Evolutionary conservation across 2,888 invertebrate species (phyloP).

Genomic region (Smittia sp.): DNA sequence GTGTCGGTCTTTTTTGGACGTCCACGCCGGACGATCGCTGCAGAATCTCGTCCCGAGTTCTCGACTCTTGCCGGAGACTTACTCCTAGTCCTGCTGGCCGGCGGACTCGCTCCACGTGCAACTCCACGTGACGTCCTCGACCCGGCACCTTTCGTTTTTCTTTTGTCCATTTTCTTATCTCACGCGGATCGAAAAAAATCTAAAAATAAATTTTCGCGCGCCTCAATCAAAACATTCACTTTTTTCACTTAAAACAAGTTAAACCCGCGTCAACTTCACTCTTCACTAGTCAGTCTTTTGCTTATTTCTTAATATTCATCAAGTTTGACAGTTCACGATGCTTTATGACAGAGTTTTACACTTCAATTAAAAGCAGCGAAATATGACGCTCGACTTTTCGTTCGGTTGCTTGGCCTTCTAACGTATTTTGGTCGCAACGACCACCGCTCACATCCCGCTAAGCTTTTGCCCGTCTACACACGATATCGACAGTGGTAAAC

Average conservation of each 20-base stretch:
- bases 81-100: constrained; percentile 21
- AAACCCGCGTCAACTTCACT: neutral
- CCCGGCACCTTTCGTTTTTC: neutral
- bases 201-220: constrained; percentile 4
- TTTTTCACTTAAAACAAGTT: constrained; percentile 1
- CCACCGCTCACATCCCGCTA: too few species aligned
- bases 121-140: neutral
- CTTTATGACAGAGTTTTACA: too few species aligned
- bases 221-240: constrained; percentile 12
- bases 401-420: too few species aligned
- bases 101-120: neutral
- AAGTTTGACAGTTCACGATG: too few species aligned
- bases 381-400: too few species aligned
- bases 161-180: constrained; percentile 24
- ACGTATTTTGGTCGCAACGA: too few species aligned
- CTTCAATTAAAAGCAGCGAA: too few species aligned
- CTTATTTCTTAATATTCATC: too few species aligned
- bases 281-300: too few species aligned
- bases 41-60: constrained; percentile 21
- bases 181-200: neutral
- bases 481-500: too few species aligned
- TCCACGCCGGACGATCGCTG: neutral
- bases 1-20: constrained; percentile 19
- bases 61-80: constrained; percentile 28
- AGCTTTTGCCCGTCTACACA: too few species aligned